Percentiles rank a stretch among this genome's conserved stretches.
phyloP scores from a whole-genome alignment of 37 sponge, comb jelly and placozoan genomes.

The Eunapius fragilis region DNA sequence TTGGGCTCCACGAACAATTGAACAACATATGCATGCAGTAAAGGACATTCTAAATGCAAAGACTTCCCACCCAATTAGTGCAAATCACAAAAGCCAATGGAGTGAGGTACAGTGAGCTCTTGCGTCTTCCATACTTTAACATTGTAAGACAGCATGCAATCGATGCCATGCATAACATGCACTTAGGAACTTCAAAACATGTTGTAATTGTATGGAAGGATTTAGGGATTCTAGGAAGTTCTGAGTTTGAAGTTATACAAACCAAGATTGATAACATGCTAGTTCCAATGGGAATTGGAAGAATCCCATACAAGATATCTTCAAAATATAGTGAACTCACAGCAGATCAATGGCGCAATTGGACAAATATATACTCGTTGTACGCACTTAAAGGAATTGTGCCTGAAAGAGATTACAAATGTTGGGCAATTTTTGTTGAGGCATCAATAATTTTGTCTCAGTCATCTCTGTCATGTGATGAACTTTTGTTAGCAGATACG shows the following conservation, averaged over 20 bases:
- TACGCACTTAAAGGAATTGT: constrained; percentile 18
- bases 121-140: constrained; percentile 54
- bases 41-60: neutral
- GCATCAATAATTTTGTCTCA: constrained; percentile 36
- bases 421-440: constrained; percentile 61
- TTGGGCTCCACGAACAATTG: constrained; percentile 14
- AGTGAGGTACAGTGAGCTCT: constrained; percentile 24
- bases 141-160: constrained; percentile 12
- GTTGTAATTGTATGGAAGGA: constrained; percentile 20
- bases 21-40: constrained; percentile 6
- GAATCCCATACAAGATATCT: constrained; percentile 49
- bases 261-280: constrained; percentile 5
- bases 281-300: constrained; percentile 28
- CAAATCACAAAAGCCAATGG: constrained; percentile 19
- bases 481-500: constrained; percentile 14
- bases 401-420: constrained; percentile 12
- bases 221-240: neutral
- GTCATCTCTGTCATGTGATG: neutral
- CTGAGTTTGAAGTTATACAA: constrained; percentile 29
- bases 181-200: constrained; percentile 47
- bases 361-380: constrained; percentile 32
- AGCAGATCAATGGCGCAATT: constrained; percentile 68
- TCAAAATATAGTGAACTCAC: constrained; percentile 52
- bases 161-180: constrained; percentile 63
- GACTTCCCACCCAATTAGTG: neutral